Base-by-base conservation (phyloP, 2,113 vertebrate species). In the Accipiter virgatus region DNA sequence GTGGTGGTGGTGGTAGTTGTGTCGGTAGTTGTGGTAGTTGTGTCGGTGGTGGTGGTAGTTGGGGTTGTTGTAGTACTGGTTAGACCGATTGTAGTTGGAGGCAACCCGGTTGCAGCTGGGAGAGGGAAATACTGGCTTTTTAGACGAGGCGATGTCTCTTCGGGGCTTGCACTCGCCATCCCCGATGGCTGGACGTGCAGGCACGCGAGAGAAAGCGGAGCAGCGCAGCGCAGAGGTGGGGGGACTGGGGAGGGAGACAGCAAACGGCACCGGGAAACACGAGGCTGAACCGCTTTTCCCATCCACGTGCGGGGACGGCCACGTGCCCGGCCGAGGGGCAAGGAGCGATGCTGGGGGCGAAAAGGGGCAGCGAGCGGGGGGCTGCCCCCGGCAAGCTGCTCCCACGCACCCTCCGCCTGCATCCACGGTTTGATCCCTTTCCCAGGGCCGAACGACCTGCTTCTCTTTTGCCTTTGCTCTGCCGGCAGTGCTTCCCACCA, bases 21-120 rank as follows among this genome's bases (percentile, higher is more conserved):
- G 50, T 52, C 50, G 26, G 50, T 91, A 50, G 97, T 86, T 38
- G 97, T 84, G 50, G 81, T 67, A 13, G 94, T 91, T n/a, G 85
- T 95, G 23, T 47, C 94, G 95, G 98, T 84, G 93, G 92, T 96
- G 95, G 97, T 91, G 56, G 97, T 88, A 68, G 96, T 96, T 81
- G 98, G 95, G 55, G 92, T 70, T 12, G 93, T 58, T n/a, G 97
- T 72, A 16, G 98, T 79, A 75, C 96, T 95, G 55, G 95, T 94
- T 42, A 77, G 96, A 62, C 81, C 91, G 86, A 88, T 29, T 23
- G 98, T n/a, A 34, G 97, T 97, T 80, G 95, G 97, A 98, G 98
- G 97, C 26, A 87, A 73, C 62, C 73, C 97, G 87, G 97, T 98
- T 88, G 97, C 88, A 96, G 98, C 98, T 98, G 97, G 93, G 91